Evolutionary conservation across 2,888 invertebrate genomes (phyloP).

Genomic region (Ectemnius lituratus): DNA sequence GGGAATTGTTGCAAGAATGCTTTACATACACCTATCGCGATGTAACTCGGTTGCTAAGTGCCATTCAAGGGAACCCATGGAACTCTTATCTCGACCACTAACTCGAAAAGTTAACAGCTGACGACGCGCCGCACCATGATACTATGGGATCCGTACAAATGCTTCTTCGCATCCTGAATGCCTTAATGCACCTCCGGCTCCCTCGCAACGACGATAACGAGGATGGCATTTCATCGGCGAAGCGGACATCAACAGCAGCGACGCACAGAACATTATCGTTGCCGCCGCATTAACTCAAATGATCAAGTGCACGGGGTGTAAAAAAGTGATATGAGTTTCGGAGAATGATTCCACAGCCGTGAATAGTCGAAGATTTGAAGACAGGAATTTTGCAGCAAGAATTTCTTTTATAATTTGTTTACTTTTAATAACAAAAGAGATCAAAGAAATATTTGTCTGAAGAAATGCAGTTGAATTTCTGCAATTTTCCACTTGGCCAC

Average conservation of each 20-base stretch:
- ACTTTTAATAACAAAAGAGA: too few relatives aligned
- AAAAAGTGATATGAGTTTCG: too few relatives aligned
- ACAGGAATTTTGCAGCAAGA: too few relatives aligned
- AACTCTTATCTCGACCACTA: slow-evolving; percentile 57
- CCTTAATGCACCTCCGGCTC: slow-evolving; percentile 29
- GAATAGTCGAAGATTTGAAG: too few relatives aligned
- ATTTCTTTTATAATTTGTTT: too few relatives aligned
- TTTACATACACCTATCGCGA: slow-evolving; percentile 45
- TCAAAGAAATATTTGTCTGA: too few relatives aligned
- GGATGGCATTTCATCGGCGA: slow-evolving; percentile 24
- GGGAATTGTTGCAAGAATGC: slow-evolving; percentile 25
- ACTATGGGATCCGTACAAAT: slow-evolving; percentile 54
- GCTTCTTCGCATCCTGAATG: slow-evolving; percentile 51
- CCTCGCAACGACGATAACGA: slow-evolving; percentile 43
- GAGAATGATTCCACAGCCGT: too few relatives aligned
- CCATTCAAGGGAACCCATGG: slow-evolving; percentile 39
- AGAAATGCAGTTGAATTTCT: too few relatives aligned
- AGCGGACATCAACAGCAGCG: slow-evolving; percentile 19
- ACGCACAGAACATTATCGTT: slow-evolving; percentile 18
- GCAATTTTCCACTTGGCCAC: too few relatives aligned
- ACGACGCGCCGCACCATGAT: slow-evolving; percentile 36
- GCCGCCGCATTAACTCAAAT: not conserved
- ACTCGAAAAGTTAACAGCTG: slow-evolving; percentile 63
- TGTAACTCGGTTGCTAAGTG: slow-evolving; percentile 40
- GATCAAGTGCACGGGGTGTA: too few relatives aligned